Percentiles rank a stretch among this genome's conserved stretches.
phyloP scores from a whole-genome alignment of 2,888 invertebrate species.

The Ophion ventricosus region DNA sequence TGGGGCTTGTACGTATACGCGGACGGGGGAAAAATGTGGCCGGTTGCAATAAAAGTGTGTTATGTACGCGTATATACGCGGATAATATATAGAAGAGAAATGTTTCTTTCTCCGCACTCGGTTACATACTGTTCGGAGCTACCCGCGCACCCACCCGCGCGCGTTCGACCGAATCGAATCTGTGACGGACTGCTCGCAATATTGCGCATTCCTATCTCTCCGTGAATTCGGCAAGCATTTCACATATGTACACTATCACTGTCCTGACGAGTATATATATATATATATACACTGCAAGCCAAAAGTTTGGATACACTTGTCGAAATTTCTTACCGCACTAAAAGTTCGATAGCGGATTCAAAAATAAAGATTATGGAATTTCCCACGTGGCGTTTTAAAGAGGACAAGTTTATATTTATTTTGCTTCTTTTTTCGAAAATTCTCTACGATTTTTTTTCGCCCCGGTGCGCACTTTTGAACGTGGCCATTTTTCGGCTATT shows the following conservation, averaged over 20 bases:
- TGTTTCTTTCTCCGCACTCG: slow-evolving; percentile 1
- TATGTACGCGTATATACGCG: neutral
- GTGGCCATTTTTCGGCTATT: no score
- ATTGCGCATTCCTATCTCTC: slow-evolving; percentile 79
- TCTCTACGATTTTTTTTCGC: no score
- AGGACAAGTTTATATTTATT: no score
- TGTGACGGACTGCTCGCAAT: slow-evolving; percentile 81
- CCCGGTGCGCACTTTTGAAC: no score
- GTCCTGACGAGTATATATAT: neutral
- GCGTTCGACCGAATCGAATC: slow-evolving; percentile 78
- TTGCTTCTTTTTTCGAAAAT: no score
- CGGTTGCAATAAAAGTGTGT: slow-evolving; percentile 39
- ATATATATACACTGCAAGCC: no score
- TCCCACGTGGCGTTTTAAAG: no score
- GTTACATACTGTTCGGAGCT: slow-evolving; percentile 3
- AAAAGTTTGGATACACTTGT: no score
- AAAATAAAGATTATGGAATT: no score
- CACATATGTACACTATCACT: neutral
- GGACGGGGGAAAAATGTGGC: slow-evolving; percentile 16
- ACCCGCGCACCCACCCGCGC: neutral
- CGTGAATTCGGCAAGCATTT: slow-evolving; percentile 65
- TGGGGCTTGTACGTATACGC: slow-evolving; percentile 8
- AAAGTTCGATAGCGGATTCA: no score
- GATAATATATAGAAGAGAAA: slow-evolving; percentile 12
- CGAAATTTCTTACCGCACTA: no score